A percentile compares a stretch with the other conserved stretches of the same genome.
phyloP scores from a whole-genome alignment of 92 coral and sea anemone genomes.

The Parazoanthus atlanticus region DNA sequence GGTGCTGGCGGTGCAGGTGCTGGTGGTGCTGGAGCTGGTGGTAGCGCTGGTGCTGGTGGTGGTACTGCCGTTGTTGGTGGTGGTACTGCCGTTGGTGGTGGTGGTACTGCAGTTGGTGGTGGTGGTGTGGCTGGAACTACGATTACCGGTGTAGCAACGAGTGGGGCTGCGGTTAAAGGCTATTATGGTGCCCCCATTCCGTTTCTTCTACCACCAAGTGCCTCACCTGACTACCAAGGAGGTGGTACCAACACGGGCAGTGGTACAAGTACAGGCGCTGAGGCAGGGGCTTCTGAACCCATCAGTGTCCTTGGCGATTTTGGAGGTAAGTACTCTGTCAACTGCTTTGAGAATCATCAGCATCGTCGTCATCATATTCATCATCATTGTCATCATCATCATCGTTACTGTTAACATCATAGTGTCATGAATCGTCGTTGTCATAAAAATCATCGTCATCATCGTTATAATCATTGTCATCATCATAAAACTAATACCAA shows the following conservation, averaged over 20 bases:
- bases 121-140: not conserved
- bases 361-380: too few species aligned
- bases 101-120: constrained; percentile 1
- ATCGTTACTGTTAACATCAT: too few species aligned
- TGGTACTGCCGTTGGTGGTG: not conserved
- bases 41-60: not conserved
- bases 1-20: not conserved
- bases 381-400: too few species aligned
- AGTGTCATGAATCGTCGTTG: too few species aligned
- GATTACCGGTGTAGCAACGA: constrained; percentile 23
- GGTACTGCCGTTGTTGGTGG: not conserved
- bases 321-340: constrained; percentile 60
- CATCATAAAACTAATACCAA: too few species aligned
- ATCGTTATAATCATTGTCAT: too few species aligned
- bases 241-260: constrained; percentile 4
- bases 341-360: too few species aligned
- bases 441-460: too few species aligned
- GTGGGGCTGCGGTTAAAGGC: not conserved
- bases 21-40: not conserved
- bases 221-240: not conserved
- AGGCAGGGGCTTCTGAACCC: constrained; percentile 11
- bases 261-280: constrained; percentile 40
- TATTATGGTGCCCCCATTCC: constrained; percentile 13
- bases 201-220: constrained; percentile 4
- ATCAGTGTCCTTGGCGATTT: constrained; percentile 77